Base-by-base conservation (phyloP, 2,113 vertebrate species). In the Actenoides hombroni region DNA sequence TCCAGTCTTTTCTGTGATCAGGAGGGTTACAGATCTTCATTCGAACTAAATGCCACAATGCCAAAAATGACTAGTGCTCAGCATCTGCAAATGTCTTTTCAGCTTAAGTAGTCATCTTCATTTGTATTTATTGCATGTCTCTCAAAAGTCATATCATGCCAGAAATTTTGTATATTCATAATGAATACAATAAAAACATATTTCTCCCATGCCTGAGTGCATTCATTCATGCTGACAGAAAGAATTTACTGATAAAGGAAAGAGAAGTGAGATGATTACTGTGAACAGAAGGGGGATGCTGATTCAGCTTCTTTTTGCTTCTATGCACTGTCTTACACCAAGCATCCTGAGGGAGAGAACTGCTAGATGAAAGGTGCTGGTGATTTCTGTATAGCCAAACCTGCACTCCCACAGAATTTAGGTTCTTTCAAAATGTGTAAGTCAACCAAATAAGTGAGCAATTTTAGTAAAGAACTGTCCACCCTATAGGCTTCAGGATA, bases 181-280 rank as follows among this genome's bases (percentile, higher is more conserved):
- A 95, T 53, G 24, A 93, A 88, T 71, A 39, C 56, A 95, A 78
- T 81, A 86, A 84, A 86, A 86, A 44, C 35, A 57, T 68, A 68
- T 79, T 97, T 92, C 13, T 86, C 13, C 40, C 26, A 57, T 84
- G 57, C 69, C 19, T 92, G 60, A 84, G 35, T 84, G 57, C 57
- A 84, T 82, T 91, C 56, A 76, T 90, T 95, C 80, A 75, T 49
- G 28, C 35, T 96, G 76, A 84, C 86, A 94, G 73, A 86, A 88
- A 92, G 68, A 84, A 91, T 84, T 92, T 86, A 53, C 44, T 82
- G 80, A 88, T 69, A 92, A 88, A 64, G 5, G 19, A 90, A 82
- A 86, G 40, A 85, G 49, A 90, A 92, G 39, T 37, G 8, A 33
- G 37, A 82, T 79, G 35, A 93, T 93, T 90, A 56, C 9, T 83